These are phyloP conservation scores for Chaetogeoica ovagalla DNA, from an alignment of 2,888 invertebrate species.

Conservation along the genomic window DNA sequence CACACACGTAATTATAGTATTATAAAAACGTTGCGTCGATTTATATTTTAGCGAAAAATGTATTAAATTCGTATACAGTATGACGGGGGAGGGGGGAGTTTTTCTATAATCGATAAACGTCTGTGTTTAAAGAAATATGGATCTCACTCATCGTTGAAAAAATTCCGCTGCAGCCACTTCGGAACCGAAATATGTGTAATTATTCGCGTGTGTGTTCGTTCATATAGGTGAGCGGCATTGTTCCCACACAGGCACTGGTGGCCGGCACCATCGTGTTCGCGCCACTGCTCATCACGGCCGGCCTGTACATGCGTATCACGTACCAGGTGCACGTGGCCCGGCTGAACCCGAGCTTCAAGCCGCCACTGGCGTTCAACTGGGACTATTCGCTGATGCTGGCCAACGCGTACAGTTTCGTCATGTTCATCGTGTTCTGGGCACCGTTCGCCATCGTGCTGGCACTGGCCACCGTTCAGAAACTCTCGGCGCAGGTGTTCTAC, in stretches of 20 bases:
- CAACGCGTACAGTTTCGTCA: conserved; percentile 68
- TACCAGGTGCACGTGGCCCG: conserved; percentile 63
- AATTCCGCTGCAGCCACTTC: too few relatives aligned
- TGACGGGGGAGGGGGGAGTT: too few relatives aligned
- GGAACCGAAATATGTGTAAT: too few relatives aligned
- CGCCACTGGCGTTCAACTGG: conserved; percentile 67
- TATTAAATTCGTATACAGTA: too few relatives aligned
- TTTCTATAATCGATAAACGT: too few relatives aligned
- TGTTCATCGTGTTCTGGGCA: conserved; percentile 69
- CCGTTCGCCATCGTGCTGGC: conserved; percentile 70
- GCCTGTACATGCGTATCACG: conserved; percentile 62
- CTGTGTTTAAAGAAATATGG: too few relatives aligned
- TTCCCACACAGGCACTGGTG: conserved; percentile 65
- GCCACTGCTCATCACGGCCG: conserved; percentile 65
- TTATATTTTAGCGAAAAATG: too few relatives aligned
- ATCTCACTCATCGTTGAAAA: too few relatives aligned
- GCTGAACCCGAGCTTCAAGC: conserved; percentile 66
- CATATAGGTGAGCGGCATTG: conserved; percentile 62
- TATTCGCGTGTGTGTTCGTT: neutral
- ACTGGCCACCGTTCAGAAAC: conserved; percentile 63
- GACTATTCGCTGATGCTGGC: conserved; percentile 68
- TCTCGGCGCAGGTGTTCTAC: conserved; percentile 66
- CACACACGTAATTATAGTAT: too few relatives aligned
- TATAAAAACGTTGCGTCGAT: too few relatives aligned
- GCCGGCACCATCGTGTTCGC: conserved; percentile 66